Evolutionary conservation across 1,140 invertebrate genomes (phyloP).

Genomic region (Grapholita molesta): DNA sequence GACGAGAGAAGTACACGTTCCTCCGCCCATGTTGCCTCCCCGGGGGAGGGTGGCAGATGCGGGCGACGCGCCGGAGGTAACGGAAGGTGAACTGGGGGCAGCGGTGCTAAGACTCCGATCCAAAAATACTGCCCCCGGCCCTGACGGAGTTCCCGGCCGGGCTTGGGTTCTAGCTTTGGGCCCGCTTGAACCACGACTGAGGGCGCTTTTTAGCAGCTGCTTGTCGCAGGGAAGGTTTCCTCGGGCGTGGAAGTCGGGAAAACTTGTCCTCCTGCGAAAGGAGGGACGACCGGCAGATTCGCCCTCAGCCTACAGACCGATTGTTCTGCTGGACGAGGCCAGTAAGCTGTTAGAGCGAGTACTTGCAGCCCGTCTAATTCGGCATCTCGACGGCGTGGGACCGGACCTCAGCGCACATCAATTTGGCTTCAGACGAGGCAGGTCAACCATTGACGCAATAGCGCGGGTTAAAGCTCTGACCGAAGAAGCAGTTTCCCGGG

Average conservation of each 20-base stretch:
- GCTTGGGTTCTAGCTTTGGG: background rate
- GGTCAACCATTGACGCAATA: background rate
- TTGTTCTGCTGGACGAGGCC: background rate
- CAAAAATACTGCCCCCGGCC: background rate
- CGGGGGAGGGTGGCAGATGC: background rate
- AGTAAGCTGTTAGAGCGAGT: background rate
- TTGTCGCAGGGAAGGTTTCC: background rate
- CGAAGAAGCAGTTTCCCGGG: background rate
- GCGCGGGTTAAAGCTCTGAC: background rate
- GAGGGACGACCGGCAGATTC: background rate
- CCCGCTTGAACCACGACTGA: background rate
- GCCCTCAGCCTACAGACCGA: background rate
- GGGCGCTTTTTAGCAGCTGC: background rate
- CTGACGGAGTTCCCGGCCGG: background rate
- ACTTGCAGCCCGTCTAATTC: background rate
- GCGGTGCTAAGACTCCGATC: background rate
- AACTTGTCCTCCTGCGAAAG: background rate
- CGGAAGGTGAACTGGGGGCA: background rate
- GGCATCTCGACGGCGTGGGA: background rate
- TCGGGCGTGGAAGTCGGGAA: background rate
- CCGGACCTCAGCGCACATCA: no score
- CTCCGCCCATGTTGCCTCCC: background rate
- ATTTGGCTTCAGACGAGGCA: background rate
- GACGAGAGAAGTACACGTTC: background rate
- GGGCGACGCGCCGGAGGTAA: background rate